Base-by-base conservation (phyloP, 1,140 invertebrate species). In the Drosophila sechellia region DNA sequence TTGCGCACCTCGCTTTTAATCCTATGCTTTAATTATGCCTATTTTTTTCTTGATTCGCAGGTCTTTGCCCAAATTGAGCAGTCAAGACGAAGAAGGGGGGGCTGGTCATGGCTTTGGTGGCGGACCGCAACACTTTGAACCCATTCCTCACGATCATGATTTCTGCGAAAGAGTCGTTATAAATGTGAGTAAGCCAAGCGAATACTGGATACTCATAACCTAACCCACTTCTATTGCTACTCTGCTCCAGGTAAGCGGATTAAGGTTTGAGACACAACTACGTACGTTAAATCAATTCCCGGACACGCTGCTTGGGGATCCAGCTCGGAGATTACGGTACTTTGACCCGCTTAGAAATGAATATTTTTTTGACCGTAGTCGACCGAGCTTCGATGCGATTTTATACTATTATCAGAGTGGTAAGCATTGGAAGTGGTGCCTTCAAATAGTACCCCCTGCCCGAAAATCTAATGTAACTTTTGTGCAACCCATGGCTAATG, bases 351-450 rank as follows among this genome's bases (percentile, higher is more conserved):
- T 99, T 87, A 95, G 97, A 93, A 99, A 99, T 95, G 99, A 99
- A 94, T 99, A 99, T 94, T 99, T 99, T 94, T 99, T 99, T 95
- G 99, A 99, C 94, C 95, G 99, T 91, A 99, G 99, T 95, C 95
- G 99, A 93, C 97, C 98, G 92, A 98, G 97, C 92, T 98, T 98
- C 94, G 97, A 98, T 95, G 97, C 99, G 93, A 99, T 99, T 94
- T 95, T 99, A 83, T 99, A 99, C 93, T 99, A 99, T 93, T 99
- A 99, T 94, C 99, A 99, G 94, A 99, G 98, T 93, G 95, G 92
- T 92, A 77, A 91, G 91, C 77, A 34, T 42, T 25, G 46, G 20
- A 22, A 22, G 20, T 22, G 8, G n/a, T 17, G 11, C 12, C 34
- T 17, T 11, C 42, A 4, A 17, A 15, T n/a, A 12, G 5, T 5